These are phyloP conservation scores for Entomobrya multifasciata DNA, from an alignment of 2,888 invertebrate genomes.

Conservation along the genomic window DNA sequence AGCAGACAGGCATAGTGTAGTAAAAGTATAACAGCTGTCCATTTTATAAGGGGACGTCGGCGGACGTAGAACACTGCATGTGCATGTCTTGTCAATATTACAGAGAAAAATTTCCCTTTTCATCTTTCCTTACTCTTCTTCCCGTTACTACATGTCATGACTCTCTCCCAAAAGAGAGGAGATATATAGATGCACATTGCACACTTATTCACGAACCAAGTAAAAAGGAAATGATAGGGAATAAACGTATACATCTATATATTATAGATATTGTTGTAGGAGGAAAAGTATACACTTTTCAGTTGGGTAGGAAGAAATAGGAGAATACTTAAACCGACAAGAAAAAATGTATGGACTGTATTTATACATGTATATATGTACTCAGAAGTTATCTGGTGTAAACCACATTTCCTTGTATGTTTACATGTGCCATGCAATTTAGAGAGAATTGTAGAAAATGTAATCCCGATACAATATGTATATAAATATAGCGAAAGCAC, in stretches of 20 bases:
- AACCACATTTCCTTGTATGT: no score
- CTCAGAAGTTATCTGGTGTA: no score
- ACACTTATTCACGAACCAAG: no score
- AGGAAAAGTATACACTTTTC: not conserved
- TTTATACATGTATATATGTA: no score
- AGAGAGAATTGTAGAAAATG: no score
- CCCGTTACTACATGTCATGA: not conserved
- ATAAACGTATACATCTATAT: not conserved
- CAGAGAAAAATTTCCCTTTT: slow-evolving; percentile 10
- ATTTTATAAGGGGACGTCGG: not conserved
- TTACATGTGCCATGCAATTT: no score
- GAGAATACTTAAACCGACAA: not conserved
- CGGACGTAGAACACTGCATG: not conserved
- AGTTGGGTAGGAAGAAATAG: not conserved
- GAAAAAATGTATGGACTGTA: no score
- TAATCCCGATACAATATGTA: not conserved
- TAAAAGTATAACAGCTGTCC: slow-evolving; percentile 30
- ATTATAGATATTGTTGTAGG: not conserved
- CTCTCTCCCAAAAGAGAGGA: not conserved
- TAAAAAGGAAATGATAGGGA: not conserved
- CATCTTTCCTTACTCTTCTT: slow-evolving; percentile 15
- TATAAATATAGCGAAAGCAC: not conserved
- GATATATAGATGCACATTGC: not conserved
- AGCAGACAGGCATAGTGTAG: no score
- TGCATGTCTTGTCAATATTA: slow-evolving; percentile 19